A percentile compares a stretch with the other conserved stretches of the same genome.
phyloP scores from a whole-genome alignment of 2,888 invertebrate genomes.

The Spodoptera exigua region DNA sequence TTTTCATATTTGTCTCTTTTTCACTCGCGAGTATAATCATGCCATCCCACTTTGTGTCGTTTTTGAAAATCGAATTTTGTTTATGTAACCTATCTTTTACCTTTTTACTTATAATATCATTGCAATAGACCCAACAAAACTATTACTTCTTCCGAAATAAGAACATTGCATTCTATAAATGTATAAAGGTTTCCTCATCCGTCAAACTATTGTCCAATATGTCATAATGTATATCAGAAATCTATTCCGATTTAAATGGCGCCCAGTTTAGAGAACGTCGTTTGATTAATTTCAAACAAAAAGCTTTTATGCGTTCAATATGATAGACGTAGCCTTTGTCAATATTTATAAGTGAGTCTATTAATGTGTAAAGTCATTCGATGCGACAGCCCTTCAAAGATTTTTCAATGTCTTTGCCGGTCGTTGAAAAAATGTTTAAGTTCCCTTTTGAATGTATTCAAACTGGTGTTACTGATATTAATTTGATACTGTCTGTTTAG shows the following conservation, averaged over 20 bases:
- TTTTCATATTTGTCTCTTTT: no score
- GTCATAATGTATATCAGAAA: constrained; percentile 39
- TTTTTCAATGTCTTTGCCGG: constrained; percentile 5
- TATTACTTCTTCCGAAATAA: no score
- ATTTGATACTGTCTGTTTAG: background rate
- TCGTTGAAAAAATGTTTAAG: no score
- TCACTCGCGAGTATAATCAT: no score
- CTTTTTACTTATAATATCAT: no score
- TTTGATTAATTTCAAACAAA: constrained; percentile 44
- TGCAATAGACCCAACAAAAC: no score
- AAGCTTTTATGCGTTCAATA: constrained; percentile 37
- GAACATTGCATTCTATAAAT: constrained; percentile 7
- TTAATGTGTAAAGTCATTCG: constrained; percentile 25
- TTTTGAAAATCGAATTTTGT: no score
- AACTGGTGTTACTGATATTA: no score
- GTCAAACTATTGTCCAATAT: constrained; percentile 32
- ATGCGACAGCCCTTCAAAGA: constrained; percentile 18
- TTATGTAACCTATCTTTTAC: no score
- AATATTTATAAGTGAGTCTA: constrained; percentile 40
- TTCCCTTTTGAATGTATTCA: background rate
- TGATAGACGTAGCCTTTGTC: constrained; percentile 41
- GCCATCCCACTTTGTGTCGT: no score
- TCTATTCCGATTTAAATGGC: constrained; percentile 34
- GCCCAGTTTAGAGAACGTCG: constrained; percentile 15
- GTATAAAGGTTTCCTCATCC: constrained; percentile 17